Base-by-base conservation (phyloP, 2,797 vertebrate genomes). In the Zenarchopterus dispar region DNA sequence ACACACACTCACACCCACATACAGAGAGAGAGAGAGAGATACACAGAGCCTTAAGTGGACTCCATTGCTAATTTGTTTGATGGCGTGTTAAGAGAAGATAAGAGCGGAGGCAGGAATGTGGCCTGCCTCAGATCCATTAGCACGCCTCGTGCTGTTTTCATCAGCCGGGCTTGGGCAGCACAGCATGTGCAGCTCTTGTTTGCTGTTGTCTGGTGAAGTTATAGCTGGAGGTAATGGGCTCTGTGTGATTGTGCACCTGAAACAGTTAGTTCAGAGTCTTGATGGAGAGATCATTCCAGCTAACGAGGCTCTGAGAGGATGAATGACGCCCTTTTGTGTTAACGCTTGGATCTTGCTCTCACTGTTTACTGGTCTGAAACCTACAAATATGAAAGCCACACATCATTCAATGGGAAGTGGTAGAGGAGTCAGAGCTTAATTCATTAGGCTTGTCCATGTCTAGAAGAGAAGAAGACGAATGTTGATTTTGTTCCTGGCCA, bases 31-130 rank as follows among this genome's bases (percentile, higher is more conserved):
- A n/a, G n/a, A n/a, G n/a, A n/a, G n/a, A n/a, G n/a, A n/a, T n/a
- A 45, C 60, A 45, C 28, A 44, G 19, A 26, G 23, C 53, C 65
- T 81, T 78, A 87, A 85, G 76, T 84, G 77, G 82, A 86, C 54
- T 84, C 67, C 71, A 46, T 81, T 91, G 84, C 84, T 92, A 88
- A 91, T 91, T 91, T 89, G 84, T 90, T 77, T 81, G 86, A 92
- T 88, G 81, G 87, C 56, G 75, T 91, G 91, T 81, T 83, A 70
- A 72, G 62, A 51, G 64, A 61, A 85, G 90, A 91, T 91, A 92
- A 91, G 83, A 77, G 55, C 41, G 5, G 64, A 84, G 76, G 84
- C 83, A 84, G 81, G 75, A 83, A 79, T 88, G 77, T 75, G 75
- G 80, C 69, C 78, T 68, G 77, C 73, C 78, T 66, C 55, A 73